Conservation (phyloP, 2,888 invertebrate genomes). For the Hypena proboscidalis region DNA sequence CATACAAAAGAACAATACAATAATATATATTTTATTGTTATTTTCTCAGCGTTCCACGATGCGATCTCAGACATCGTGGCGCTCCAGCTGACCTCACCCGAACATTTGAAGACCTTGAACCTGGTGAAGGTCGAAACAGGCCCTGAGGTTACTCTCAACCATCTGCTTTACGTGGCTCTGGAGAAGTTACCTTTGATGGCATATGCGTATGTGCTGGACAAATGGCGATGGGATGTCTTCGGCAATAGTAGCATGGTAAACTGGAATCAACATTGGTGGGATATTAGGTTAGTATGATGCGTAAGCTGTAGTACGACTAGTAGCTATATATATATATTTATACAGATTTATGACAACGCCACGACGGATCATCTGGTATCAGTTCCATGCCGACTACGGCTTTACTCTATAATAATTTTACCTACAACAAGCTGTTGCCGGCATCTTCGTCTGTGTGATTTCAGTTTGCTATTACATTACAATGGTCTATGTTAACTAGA, state of each 20-base stretch:
- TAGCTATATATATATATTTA: neutral
- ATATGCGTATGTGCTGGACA: constrained; percentile 74
- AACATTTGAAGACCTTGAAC: constrained; percentile 75
- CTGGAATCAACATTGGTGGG: constrained; percentile 81
- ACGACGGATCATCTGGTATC: too few species aligned
- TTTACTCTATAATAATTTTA: too few species aligned
- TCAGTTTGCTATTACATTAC: too few species aligned
- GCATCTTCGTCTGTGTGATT: too few species aligned
- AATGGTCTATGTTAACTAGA: too few species aligned
- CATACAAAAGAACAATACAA: constrained; percentile 2
- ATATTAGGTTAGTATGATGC: constrained; percentile 67
- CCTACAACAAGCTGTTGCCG: too few species aligned
- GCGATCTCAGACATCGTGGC: constrained; percentile 87
- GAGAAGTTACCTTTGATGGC: constrained; percentile 78
- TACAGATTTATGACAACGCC: too few species aligned
- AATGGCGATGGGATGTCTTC: constrained; percentile 79
- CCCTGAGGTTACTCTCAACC: constrained; percentile 67
- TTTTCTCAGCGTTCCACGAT: constrained; percentile 86
- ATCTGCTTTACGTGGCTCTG: constrained; percentile 73
- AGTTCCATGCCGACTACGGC: too few species aligned
- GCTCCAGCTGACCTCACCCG: constrained; percentile 83
- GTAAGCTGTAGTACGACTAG: too few species aligned
- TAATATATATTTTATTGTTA: constrained; percentile 9
- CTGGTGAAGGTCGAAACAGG: constrained; percentile 66
- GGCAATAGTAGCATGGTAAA: constrained; percentile 63